Evolutionary conservation across 2,113 vertebrate species (phyloP), one percentile per base, ranked within the genome.

Genomic region (Bubo scandiacus): DNA sequence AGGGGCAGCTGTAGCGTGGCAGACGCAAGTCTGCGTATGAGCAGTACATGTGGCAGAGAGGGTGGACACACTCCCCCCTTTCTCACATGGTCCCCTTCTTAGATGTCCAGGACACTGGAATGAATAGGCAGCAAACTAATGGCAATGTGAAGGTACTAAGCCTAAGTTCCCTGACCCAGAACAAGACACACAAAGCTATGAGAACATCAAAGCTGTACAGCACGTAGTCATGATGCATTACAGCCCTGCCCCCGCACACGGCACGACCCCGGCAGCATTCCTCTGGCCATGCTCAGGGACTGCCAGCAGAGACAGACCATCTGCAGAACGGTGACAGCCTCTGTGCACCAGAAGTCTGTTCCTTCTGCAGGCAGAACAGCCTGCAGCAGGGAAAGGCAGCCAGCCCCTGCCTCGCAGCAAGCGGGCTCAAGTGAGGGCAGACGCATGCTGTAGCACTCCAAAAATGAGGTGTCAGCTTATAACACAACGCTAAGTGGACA

Each of bases 81-180:
- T 71, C 80, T 87, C 82, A 87, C 71, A 25, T 94, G 90, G 94
- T 96, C 95, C 96, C 95, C 86, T 94, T 86, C 82, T 77, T 61
- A 43, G 20, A 59, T 88, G 92, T 88, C 93, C 90, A 96, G 86
- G 90, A 97, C 92, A 85, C 78, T 72, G 91, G 95, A 97, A 97
- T 97, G 95, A 88, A 90, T 83, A 86, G 94, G 96, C 83, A 95
- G 94, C 83, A 95, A 97, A 96, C 94, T 93, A 95, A 96, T 10
- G 82, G 94, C 85, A 74, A 79, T 2, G 79, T 88, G 78, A 75
- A 80, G 68, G 90, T 92, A 79, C 93, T 87, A 93, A 96, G 92
- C 74, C 9, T 77, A 72, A 82, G 26, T 88, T 93, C 94, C 96
- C 96, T 94, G 94, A 92, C 90, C 86, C 85, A 58, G 72, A 96